These are phyloP conservation scores for Oscheius sp. DNA, from an alignment of 1,140 invertebrate species.

Conservation along the genomic window DNA sequence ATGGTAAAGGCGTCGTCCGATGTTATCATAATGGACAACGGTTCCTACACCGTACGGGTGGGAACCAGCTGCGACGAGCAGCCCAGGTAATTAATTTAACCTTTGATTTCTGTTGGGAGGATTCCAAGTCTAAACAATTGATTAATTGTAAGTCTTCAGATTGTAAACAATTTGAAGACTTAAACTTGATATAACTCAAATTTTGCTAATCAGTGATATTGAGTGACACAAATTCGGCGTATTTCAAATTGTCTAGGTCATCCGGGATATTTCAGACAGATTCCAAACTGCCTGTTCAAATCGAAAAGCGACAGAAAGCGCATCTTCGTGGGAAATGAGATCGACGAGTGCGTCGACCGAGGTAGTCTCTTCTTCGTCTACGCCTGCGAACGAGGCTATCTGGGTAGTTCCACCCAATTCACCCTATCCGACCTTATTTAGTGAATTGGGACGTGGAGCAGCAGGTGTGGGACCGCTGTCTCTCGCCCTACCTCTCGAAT, in stretches of 20 bases:
- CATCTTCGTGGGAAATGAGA: constrained; percentile 85
- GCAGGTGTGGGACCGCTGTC: constrained; percentile 91
- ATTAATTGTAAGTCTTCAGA: too few species aligned
- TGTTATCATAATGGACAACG: constrained; percentile 50
- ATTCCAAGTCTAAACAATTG: too few species aligned
- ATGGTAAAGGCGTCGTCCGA: background rate
- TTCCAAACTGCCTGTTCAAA: constrained; percentile 97
- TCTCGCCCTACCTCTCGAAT: constrained; percentile 66
- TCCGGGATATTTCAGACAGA: constrained; percentile 52
- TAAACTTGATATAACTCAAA: too few species aligned
- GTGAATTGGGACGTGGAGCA: constrained; percentile 94
- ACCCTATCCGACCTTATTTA: constrained; percentile 65
- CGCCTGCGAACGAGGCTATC: constrained; percentile 80
- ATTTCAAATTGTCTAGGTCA: background rate
- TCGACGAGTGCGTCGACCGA: constrained; percentile 91
- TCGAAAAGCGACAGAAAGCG: constrained; percentile 89
- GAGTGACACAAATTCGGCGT: too few species aligned
- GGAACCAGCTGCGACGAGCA: constrained; percentile 35
- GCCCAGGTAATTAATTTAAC: too few species aligned
- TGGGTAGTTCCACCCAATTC: constrained; percentile 43
- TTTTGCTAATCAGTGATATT: too few species aligned
- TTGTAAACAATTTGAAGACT: too few species aligned
- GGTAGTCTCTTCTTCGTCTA: constrained; percentile 89
- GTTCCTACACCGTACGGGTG: constrained; percentile 42
- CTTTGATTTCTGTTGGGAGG: too few species aligned